These are phyloP conservation scores for Caranx ignobilis DNA, from an alignment of 2,113 vertebrate genomes.

Conservation along the genomic window DNA sequence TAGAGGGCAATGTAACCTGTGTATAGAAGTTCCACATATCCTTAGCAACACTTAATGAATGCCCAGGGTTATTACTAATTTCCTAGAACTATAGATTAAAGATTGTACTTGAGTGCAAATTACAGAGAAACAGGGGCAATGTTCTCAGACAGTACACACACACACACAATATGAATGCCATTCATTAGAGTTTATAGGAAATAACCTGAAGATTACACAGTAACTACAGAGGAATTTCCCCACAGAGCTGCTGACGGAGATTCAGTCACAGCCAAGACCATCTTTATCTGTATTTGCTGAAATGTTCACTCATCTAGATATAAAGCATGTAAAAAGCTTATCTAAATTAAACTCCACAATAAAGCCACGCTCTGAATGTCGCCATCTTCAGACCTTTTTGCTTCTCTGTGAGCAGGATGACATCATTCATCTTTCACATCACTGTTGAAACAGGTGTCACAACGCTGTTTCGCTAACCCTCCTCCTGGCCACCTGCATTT, in stretches of 20 bases:
- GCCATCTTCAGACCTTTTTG: background rate
- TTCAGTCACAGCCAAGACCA: no score
- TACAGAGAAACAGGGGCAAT: background rate
- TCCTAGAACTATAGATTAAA: background rate
- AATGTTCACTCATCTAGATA: no score
- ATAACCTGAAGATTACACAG: background rate
- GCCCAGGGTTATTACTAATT: background rate
- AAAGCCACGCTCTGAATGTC: background rate
- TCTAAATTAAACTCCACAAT: no score
- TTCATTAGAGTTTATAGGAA: background rate
- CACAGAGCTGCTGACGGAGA: background rate
- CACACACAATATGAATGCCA: background rate
- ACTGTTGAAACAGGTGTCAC: no score
- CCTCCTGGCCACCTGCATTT: no score
- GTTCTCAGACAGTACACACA: background rate
- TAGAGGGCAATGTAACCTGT: background rate
- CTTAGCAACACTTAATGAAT: background rate
- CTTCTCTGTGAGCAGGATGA: background rate
- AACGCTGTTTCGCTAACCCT: no score
- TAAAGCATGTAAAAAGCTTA: no score
- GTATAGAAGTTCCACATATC: background rate
- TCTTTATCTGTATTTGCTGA: no score
- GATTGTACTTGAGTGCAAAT: background rate
- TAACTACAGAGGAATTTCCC: background rate
- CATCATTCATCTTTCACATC: background rate